Conservation (phyloP, 2,888 invertebrate species). For the Drosophila mulleri region DNA sequence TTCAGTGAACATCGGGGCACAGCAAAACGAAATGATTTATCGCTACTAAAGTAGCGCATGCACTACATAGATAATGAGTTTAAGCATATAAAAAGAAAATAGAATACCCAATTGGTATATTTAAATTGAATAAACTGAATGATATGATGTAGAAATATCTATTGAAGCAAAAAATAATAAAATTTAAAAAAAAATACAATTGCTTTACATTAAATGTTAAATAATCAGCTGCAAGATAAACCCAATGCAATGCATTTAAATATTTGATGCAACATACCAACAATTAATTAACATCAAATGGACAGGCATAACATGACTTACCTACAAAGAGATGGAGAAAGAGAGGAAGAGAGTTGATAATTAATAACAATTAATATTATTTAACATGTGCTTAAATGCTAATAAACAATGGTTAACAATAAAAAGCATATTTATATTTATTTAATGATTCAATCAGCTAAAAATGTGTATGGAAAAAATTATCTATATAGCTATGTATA, state of each 20-base stretch:
- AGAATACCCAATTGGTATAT: background rate
- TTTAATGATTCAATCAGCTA: slow-evolving; percentile 27
- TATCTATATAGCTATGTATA: background rate
- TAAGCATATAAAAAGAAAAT: background rate
- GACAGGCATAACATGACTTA: slow-evolving; percentile 48
- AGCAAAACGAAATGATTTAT: background rate
- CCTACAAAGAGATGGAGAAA: slow-evolving; percentile 59
- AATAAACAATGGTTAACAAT: slow-evolving; percentile 2
- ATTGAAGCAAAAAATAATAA: too few relatives aligned
- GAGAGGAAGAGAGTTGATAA: slow-evolving; percentile 13
- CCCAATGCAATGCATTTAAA: slow-evolving; percentile 6
- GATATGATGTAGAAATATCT: background rate
- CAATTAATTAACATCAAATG: slow-evolving; percentile 34
- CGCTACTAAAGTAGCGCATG: too few relatives aligned
- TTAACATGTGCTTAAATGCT: slow-evolving; percentile 15
- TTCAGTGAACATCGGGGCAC: background rate
- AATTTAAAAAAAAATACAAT: background rate
- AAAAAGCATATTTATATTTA: slow-evolving; percentile 26
- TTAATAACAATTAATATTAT: slow-evolving; percentile 23
- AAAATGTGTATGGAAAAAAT: slow-evolving; percentile 2
- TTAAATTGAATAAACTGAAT: background rate
- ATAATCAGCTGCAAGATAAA: slow-evolving; percentile 4
- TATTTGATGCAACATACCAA: slow-evolving; percentile 57
- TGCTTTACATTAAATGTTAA: background rate
- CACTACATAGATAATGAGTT: background rate